Percentiles rank a stretch among this genome's conserved stretches.
Evolutionary conservation across 2,113 vertebrate genomes (phyloP).

Genomic region (Chaetodon auriga): DNA sequence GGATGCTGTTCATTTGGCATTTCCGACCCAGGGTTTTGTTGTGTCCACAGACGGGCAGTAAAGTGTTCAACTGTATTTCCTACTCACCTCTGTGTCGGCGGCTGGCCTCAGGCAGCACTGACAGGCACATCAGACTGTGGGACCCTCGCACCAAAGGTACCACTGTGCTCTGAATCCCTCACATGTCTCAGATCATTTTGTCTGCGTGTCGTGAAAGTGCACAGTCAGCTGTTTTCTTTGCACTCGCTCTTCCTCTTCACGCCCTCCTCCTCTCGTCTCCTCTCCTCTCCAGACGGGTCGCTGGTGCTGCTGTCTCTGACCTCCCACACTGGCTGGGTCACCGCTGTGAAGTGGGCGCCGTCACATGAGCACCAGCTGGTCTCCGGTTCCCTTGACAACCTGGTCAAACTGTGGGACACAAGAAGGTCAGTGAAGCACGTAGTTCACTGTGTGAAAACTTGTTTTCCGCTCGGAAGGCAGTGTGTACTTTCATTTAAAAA

Average conservation of each 20-base stretch:
- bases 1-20: neutral
- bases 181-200: neutral
- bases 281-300: slow-evolving; percentile 89
- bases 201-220: too few species aligned
- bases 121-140: slow-evolving; percentile 95
- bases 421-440: slow-evolving; percentile 88
- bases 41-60: slow-evolving; percentile 90
- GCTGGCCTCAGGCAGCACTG: slow-evolving; percentile 94
- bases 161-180: neutral
- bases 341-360: slow-evolving; percentile 94
- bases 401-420: slow-evolving; percentile 98
- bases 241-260: neutral
- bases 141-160: slow-evolving; percentile 95
- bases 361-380: slow-evolving; percentile 93
- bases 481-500: too few species aligned
- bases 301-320: slow-evolving; percentile 94
- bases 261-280: too few species aligned
- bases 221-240: neutral
- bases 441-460: neutral
- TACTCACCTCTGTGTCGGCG: slow-evolving; percentile 94
- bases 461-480: too few species aligned
- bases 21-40: neutral
- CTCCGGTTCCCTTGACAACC: slow-evolving; percentile 95
- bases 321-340: slow-evolving; percentile 98
- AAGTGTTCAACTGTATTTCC: slow-evolving; percentile 96